phyloP scores from a whole-genome alignment of 2,888 invertebrate species.

The Ceriagrion tenellum region DNA sequence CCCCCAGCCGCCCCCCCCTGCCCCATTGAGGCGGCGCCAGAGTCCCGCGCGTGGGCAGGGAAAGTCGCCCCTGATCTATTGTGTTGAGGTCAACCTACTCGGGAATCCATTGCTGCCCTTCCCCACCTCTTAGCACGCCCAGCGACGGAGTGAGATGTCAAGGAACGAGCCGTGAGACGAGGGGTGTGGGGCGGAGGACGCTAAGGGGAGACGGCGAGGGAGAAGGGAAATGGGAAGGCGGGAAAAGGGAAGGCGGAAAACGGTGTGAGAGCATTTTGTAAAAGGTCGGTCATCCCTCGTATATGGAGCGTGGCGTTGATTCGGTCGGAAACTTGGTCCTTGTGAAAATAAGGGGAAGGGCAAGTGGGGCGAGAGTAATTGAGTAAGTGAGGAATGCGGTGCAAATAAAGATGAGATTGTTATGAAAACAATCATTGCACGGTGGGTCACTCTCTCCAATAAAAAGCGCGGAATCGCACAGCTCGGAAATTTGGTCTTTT shows the following conservation, averaged over 20 bases:
- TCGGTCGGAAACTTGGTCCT: too few species aligned
- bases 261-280: too few species aligned
- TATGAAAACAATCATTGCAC: too few species aligned
- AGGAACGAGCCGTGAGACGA: background rate
- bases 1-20: background rate
- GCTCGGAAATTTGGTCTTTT: too few species aligned
- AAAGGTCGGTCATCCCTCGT: too few species aligned
- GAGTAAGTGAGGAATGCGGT: too few species aligned
- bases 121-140: background rate
- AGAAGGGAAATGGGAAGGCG: background rate
- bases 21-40: background rate
- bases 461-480: too few species aligned
- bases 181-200: background rate
- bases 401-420: too few species aligned
- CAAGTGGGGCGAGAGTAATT: too few species aligned
- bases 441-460: background rate
- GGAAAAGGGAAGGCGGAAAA: too few species aligned
- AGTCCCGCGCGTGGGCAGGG: slow-evolving; percentile 41
- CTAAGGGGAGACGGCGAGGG: background rate
- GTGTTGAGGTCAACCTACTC: slow-evolving; percentile 67
- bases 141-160: slow-evolving; percentile 60
- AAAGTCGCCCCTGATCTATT: slow-evolving; percentile 65
- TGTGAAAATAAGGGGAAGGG: too few species aligned
- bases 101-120: slow-evolving; percentile 19
- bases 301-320: too few species aligned